Percentiles rank a stretch among this genome's conserved stretches.
Evolutionary conservation across 1,140 invertebrate species (phyloP).

Genomic region (Diuraphis noxia): DNA sequence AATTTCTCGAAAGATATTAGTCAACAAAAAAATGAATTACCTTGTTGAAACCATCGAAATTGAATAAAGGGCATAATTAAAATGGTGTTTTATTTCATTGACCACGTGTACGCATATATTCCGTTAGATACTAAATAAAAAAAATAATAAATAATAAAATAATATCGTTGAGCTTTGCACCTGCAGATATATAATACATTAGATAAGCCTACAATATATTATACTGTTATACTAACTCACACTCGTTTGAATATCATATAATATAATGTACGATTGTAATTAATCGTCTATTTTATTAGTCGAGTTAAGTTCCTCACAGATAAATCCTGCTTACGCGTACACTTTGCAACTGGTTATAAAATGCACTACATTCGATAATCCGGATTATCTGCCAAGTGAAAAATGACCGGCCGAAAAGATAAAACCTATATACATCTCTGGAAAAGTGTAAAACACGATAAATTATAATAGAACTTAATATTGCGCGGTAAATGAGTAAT

Average conservation of each 20-base stretch:
- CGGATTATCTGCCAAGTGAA: slow-evolving; percentile 17
- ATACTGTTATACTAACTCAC: background rate
- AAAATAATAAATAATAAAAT: background rate
- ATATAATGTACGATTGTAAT: background rate
- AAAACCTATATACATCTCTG: background rate
- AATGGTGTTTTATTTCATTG: background rate
- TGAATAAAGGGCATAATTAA: background rate
- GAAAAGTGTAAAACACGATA: background rate
- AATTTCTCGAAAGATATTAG: background rate
- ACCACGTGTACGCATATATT: no score
- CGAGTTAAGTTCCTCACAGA: background rate
- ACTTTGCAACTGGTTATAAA: slow-evolving; percentile 4
- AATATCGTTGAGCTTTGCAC: background rate
- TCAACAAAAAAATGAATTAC: background rate
- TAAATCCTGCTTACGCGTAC: background rate
- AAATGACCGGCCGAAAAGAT: background rate
- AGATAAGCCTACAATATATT: background rate
- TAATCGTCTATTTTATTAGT: background rate
- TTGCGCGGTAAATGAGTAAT: background rate
- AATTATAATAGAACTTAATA: background rate
- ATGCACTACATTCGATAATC: slow-evolving; percentile 26
- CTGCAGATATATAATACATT: background rate
- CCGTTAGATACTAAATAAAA: background rate
- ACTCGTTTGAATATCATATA: background rate
- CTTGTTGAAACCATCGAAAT: background rate